Evolutionary conservation across 2,888 invertebrate species (phyloP).

Genomic region (Chydorus sphaericus): DNA sequence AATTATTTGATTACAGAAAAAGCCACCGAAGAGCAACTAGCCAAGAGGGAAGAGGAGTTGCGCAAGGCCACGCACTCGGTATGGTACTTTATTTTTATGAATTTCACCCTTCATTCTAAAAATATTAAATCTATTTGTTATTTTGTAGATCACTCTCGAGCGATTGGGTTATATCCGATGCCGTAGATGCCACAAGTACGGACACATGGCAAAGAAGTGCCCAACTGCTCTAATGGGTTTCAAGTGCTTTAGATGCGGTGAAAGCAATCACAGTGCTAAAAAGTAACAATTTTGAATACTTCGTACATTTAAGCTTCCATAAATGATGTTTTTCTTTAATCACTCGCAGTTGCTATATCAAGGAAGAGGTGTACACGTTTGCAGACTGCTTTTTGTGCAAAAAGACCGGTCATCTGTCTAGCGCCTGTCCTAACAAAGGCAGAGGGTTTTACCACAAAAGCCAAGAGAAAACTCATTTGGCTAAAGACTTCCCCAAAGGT

Average conservation of each 20-base stretch:
- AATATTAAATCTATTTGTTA: neutral
- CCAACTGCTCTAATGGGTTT: neutral
- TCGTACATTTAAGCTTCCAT: neutral
- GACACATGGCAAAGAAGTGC: neutral
- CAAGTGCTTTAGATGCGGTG: neutral
- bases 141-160: neutral
- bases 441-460: conserved; percentile 61
- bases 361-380: conserved; percentile 36
- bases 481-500: conserved; percentile 58
- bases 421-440: conserved; percentile 76
- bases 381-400: conserved; percentile 80
- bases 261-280: neutral
- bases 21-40: neutral
- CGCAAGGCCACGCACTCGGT: neutral
- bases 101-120: neutral
- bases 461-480: conserved; percentile 70
- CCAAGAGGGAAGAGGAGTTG: neutral
- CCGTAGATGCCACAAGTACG: neutral
- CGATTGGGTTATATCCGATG: neutral
- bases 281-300: neutral
- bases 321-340: neutral
- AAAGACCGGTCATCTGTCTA: conserved; percentile 71
- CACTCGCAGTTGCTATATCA: conserved; percentile 1
- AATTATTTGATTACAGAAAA: neutral
- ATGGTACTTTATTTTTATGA: neutral